These are phyloP conservation scores for Plutomurus gul DNA, from an alignment of 1,140 invertebrate species.

Conservation along the genomic window DNA sequence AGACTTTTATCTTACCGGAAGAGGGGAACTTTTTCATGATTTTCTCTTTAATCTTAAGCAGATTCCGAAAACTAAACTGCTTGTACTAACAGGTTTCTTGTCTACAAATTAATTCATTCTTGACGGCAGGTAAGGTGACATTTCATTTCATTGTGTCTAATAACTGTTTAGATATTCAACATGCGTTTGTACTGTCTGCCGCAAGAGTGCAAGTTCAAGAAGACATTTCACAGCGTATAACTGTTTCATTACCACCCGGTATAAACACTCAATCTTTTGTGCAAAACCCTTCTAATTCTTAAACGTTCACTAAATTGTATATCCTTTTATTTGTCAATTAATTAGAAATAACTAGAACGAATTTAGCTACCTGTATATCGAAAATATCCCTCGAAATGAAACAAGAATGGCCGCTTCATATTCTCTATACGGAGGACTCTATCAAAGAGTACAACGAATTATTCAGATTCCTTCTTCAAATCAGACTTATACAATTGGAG, in stretches of 20 bases:
- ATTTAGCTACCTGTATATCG: neutral
- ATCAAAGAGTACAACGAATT: conserved; percentile 71
- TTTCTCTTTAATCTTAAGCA: conserved; percentile 43
- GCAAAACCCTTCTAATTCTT: neutral
- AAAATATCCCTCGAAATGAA: conserved; percentile 39
- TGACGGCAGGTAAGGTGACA: too few relatives aligned
- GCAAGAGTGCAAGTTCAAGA: conserved; percentile 51
- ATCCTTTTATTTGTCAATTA: neutral
- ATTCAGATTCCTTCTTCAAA: conserved; percentile 74
- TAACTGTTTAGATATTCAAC: conserved; percentile 27
- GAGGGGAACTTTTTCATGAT: conserved; percentile 52
- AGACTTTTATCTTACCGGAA: conserved; percentile 50
- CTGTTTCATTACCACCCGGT: neutral
- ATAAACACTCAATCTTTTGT: neutral
- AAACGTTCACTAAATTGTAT: neutral
- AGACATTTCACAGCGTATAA: conserved; percentile 45
- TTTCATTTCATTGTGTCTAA: neutral
- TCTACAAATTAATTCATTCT: too few relatives aligned
- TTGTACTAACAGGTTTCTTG: neutral
- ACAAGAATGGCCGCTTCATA: conserved; percentile 72
- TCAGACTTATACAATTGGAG: conserved; percentile 59
- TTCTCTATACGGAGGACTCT: conserved; percentile 71
- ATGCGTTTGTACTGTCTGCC: conserved; percentile 39
- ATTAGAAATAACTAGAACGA: neutral
- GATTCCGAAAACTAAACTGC: neutral